Evolutionary conservation across 2,888 invertebrate genomes (phyloP), one percentile per base, ranked within the genome.

Genomic region (Meiosimyza platycephala): DNA sequence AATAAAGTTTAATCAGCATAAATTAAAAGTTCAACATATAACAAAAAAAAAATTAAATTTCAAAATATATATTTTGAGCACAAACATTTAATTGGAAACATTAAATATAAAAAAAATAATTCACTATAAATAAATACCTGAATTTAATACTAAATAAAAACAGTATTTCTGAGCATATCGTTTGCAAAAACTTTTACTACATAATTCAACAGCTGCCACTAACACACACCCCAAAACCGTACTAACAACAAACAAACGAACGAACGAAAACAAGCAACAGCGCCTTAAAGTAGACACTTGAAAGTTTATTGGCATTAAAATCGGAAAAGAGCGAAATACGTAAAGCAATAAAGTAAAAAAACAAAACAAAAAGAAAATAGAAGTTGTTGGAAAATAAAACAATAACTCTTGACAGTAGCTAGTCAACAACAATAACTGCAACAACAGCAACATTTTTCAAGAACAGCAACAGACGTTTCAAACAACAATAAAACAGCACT

Each of bases 231-330:
- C 40, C 40, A 40, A 40, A 40, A 40, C 40, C 40, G 40, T 40
- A 28, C 28, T 28, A 28, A 4, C 28, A n/a, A 54, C 66, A 54
- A 13, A 47, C 54, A 1, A 16, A 16, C 67, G 55, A n/a, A 67
- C 55, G 6, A 40, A 40, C 9, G 40, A 40, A 9, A 40, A 62
- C 15, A 54, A 54, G 72, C 68, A 62, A 62, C 68, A 68, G 70
- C 69, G 59, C 70, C 69, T 51, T 54, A 70, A 73, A 69, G 69
- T 16, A 65, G 69, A 70, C 60, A 65, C 59, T 59, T 52, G n/a
- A 70, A 73, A 73, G 65, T 70, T 72, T 72, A 55, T 69, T 72
- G 68, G 55, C 68, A 72, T 51, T 22, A 48, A 16, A 67, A 51
- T 22, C 50, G 48, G 9, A 15, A 50, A 13, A 6, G 11, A 16